phyloP scores from a whole-genome alignment of 2,797 vertebrate genomes.

The Carduelis carduelis region DNA sequence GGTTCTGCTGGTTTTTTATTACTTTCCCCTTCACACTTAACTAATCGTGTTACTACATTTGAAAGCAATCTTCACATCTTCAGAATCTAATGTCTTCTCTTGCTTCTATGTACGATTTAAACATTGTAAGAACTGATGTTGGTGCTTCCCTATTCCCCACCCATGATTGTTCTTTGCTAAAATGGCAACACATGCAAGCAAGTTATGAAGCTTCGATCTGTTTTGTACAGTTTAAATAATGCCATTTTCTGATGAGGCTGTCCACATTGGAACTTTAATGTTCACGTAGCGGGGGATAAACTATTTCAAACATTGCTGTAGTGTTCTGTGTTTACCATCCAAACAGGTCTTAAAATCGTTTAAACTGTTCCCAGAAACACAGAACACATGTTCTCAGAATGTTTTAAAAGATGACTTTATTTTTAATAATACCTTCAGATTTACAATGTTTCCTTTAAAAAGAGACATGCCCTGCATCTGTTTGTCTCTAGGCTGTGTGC shows the following conservation, averaged over 20 bases:
- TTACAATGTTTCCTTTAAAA: neutral
- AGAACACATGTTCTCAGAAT: slow-evolving; percentile 37
- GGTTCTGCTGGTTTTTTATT: slow-evolving; percentile 66
- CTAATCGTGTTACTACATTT: slow-evolving; percentile 18
- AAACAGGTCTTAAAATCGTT: slow-evolving; percentile 50
- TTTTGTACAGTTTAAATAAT: slow-evolving; percentile 22
- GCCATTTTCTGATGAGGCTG: slow-evolving; percentile 30
- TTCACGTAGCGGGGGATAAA: slow-evolving; percentile 21
- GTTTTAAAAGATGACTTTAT: neutral
- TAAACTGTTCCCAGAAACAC: slow-evolving; percentile 42
- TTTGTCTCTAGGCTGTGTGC: neutral
- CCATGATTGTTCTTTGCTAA: slow-evolving; percentile 17
- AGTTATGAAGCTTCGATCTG: slow-evolving; percentile 61
- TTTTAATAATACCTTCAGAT: slow-evolving; percentile 35
- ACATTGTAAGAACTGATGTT: neutral
- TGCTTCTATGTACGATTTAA: neutral
- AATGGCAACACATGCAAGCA: slow-evolving; percentile 71
- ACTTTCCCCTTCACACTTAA: slow-evolving; percentile 43
- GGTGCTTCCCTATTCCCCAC: slow-evolving; percentile 24
- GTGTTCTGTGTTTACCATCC: slow-evolving; percentile 36
- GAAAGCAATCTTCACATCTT: slow-evolving; percentile 34
- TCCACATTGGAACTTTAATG: slow-evolving; percentile 47
- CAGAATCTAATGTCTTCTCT: slow-evolving; percentile 9
- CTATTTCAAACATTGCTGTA: neutral
- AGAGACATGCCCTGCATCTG: neutral